Evolutionary conservation across 2,797 vertebrate species (phyloP).

Genomic region (Chloroceryle inda): DNA sequence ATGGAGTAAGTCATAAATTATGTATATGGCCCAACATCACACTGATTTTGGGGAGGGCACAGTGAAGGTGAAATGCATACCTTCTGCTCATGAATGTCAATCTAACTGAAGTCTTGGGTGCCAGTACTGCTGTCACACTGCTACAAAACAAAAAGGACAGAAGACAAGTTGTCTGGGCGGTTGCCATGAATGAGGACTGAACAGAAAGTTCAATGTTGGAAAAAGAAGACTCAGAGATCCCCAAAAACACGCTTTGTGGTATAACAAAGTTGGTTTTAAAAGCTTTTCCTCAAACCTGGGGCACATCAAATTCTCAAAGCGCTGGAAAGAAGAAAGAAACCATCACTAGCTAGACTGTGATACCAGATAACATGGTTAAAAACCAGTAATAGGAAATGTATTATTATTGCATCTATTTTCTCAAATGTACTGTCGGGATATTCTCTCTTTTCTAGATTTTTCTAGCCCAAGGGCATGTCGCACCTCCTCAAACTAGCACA

Average conservation of each 20-base stretch:
- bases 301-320: not conserved
- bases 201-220: not conserved
- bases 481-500: not conserved
- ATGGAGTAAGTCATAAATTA: conserved; percentile 25
- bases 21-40: not conserved
- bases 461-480: not conserved
- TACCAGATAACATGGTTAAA: not conserved
- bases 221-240: not conserved
- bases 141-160: not conserved
- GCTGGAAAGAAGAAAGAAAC: not conserved
- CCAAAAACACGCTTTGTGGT: not conserved
- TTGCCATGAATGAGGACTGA: not conserved
- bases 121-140: not conserved
- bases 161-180: not conserved
- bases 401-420: not conserved
- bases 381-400: not conserved
- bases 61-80: conserved; percentile 36
- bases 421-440: not conserved
- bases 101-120: not conserved
- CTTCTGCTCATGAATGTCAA: conserved; percentile 21
- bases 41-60: conserved; percentile 29
- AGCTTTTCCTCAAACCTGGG: not conserved
- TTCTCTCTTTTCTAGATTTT: not conserved
- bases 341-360: not conserved
- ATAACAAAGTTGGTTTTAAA: conserved; percentile 1